Conservation (phyloP, 1,140 invertebrate species). For the Mamestra configurata region DNA sequence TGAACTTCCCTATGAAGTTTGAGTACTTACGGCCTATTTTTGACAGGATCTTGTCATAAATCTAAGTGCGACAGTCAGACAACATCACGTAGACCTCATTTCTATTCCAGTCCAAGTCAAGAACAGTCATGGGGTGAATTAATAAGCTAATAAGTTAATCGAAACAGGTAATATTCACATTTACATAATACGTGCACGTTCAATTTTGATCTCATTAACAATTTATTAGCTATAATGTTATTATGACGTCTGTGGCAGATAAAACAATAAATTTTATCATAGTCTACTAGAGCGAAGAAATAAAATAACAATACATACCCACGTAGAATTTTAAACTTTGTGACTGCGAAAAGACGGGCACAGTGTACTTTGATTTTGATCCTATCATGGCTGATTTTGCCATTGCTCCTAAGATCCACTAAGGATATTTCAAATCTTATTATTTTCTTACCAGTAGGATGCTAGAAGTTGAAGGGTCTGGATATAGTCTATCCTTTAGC, state of each 20-base stretch:
- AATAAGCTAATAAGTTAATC: conserved; percentile 31
- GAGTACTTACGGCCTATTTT: background rate
- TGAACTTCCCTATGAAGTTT: background rate
- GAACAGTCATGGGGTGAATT: conserved; percentile 16
- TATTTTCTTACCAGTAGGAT: too few species aligned
- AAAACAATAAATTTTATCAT: background rate
- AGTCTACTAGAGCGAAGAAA: background rate
- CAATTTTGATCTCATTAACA: conserved; percentile 37
- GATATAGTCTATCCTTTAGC: too few species aligned
- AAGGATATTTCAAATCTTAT: too few species aligned
- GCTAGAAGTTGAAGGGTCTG: too few species aligned
- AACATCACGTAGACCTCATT: background rate
- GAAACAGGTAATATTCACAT: conserved; percentile 20
- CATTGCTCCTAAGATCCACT: too few species aligned
- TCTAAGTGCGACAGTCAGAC: background rate
- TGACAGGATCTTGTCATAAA: conserved; percentile 2
- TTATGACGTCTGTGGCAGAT: conserved; percentile 11
- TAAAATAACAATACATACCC: background rate
- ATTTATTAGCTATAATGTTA: conserved; percentile 36
- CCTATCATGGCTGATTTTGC: too few species aligned
- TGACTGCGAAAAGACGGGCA: too few species aligned
- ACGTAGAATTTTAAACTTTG: too few species aligned
- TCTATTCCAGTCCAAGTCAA: conserved; percentile 13
- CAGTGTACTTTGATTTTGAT: too few species aligned
- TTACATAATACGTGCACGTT: conserved; percentile 40